Percentiles rank a stretch among this genome's conserved stretches.
These are phyloP conservation scores for Gadopsis bispinosus DNA, from an alignment of 2,797 vertebrate genomes.

Conservation along the genomic window DNA sequence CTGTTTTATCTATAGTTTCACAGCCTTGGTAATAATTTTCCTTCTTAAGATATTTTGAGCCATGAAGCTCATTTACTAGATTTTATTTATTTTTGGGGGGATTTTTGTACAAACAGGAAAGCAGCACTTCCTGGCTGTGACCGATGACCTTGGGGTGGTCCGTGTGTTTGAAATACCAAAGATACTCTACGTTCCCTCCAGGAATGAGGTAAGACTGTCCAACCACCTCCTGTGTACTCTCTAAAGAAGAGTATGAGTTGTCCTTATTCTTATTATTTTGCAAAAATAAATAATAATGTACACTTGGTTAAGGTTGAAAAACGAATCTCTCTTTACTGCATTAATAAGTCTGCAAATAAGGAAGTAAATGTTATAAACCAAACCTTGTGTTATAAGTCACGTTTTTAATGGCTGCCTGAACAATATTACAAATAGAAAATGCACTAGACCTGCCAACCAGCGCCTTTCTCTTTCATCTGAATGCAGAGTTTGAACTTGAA, in stretches of 20 bases:
- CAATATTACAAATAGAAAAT: background rate
- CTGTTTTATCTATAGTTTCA: conserved; percentile 18
- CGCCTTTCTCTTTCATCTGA: conserved; percentile 16
- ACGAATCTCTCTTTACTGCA: background rate
- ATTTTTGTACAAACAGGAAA: conserved; percentile 80
- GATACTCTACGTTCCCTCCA: conserved; percentile 79
- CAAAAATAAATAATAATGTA: background rate
- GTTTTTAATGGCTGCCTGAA: background rate
- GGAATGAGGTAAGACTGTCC: conserved; percentile 87
- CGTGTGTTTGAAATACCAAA: conserved; percentile 90
- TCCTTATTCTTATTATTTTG: background rate
- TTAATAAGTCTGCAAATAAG: background rate
- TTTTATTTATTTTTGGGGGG: background rate
- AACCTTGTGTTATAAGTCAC: background rate
- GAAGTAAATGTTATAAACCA: background rate
- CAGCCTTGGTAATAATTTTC: background rate
- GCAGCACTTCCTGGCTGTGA: conserved; percentile 91
- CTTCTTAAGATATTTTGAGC: background rate
- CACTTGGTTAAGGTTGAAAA: background rate
- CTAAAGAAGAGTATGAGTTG: background rate
- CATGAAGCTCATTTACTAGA: background rate
- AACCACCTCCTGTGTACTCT: background rate
- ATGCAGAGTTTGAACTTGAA: conserved; percentile 81
- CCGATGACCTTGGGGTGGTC: conserved; percentile 88
- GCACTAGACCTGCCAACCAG: background rate